Evolutionary conservation across 2,888 invertebrate genomes (phyloP), one percentile per base, ranked within the genome.

Genomic region (Hoplodrina ambigua): DNA sequence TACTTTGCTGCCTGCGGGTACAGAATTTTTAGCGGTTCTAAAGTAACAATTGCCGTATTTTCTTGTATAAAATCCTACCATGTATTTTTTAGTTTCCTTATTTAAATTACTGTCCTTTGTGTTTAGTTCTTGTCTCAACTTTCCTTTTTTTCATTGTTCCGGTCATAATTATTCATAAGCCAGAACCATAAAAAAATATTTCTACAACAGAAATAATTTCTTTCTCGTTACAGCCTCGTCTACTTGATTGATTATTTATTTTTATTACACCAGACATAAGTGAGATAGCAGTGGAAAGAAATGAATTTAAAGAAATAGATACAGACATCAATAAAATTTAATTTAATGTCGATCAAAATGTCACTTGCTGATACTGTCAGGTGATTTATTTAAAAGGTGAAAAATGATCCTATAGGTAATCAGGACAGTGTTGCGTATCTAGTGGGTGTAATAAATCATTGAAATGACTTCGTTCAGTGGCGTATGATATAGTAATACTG

Each of bases 231-330:
- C 58, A 70, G 56, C 69, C 70, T 69, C 72, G 62, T 79, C 75
- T 72, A 71, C 58, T 81, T 91, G 88, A 88, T 87, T 88, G 85
- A 89, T 90, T 86, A 87, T 86, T 85, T 84, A 88, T 86, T 87
- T 88, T 88, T 88, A 89, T 85, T 85, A 76, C 81, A 78, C 77
- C 73, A 86, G 86, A 86, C 81, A 82, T 74, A 73, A 81, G 75
- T 59, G 67, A 71, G 76, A 78, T 80, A 75, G 62, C 62, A 72
- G 52, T 56, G 67, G 67, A 80, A 64, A 67, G 71, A 81, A 82
- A 82, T 81, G 77, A 65, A 83, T 84, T 81, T 75, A 81, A 86
- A 85, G 82, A 84, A 85, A 85, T 84, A 83, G 84, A 80, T 83
- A 85, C 55, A 30, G 17, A 74, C 83, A 85, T 84, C 81, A 86